Evolutionary conservation across 30 jellyfish, hydroid and myxozoan species (phyloP).

Genomic region (Chrysaora quinquecirrha): DNA sequence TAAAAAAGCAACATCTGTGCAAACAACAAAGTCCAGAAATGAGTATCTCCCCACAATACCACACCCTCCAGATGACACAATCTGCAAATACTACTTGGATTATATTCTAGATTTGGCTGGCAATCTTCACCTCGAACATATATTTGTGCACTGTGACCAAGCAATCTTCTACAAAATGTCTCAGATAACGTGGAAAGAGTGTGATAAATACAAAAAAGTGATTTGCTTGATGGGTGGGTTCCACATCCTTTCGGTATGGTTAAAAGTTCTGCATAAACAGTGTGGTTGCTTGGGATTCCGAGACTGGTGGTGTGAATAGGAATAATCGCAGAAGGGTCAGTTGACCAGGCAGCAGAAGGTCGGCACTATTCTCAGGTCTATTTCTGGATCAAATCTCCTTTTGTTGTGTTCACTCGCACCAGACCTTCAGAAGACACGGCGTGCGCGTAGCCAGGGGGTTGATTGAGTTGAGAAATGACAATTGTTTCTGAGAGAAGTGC

Average conservation of each 20-base stretch:
- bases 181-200: constrained; percentile 10
- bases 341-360: constrained; percentile 7
- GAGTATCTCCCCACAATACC: constrained; percentile 10
- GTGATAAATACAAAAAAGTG: not conserved
- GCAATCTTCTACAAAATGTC: constrained; percentile 11
- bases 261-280: not conserved
- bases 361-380: constrained; percentile 21
- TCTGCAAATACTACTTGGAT: constrained; percentile 16
- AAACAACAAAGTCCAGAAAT: constrained; percentile 4
- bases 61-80: constrained; percentile 9
- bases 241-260: constrained; percentile 11
- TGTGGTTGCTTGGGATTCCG: not conserved
- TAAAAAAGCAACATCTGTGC: constrained; percentile 2
- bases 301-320: not conserved
- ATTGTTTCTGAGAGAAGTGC: not conserved
- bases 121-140: constrained; percentile 8
- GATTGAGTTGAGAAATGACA: constrained; percentile 1
- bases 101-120: not conserved
- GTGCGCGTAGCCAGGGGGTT: not conserved
- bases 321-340: constrained; percentile 9
- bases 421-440: not conserved
- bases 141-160: too few species aligned
- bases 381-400: too few species aligned
- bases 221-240: constrained; percentile 8
- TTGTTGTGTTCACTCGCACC: too few species aligned